Percentiles rank a stretch among this genome's conserved stretches.
Conservation (phyloP, 2,888 invertebrate genomes). For the Cantharis rustica region DNA sequence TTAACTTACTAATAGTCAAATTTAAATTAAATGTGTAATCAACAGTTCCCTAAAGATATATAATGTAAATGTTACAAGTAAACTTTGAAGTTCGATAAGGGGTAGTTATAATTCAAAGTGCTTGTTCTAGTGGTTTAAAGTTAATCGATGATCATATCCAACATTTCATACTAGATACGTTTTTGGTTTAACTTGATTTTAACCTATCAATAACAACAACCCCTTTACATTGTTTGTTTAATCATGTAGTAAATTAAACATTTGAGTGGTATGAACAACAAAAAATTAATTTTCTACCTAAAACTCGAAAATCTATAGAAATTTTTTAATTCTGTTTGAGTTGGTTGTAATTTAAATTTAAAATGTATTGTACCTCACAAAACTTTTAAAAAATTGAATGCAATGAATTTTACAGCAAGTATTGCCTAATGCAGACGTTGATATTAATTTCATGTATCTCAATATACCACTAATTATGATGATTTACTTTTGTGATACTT, state of each 20-base stretch:
- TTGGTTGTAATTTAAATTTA: not conserved
- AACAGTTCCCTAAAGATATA: not conserved
- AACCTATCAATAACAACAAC: not conserved
- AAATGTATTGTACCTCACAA: not conserved
- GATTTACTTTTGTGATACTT: too few relatives aligned
- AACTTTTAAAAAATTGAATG: not conserved
- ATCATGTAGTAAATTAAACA: not conserved
- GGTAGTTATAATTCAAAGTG: slow-evolving; percentile 1
- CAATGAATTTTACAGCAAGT: not conserved
- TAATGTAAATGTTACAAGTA: not conserved
- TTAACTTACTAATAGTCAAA: not conserved
- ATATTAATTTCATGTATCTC: too few relatives aligned
- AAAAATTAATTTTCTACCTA: not conserved
- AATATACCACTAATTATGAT: too few relatives aligned
- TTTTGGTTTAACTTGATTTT: not conserved
- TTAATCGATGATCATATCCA: not conserved
- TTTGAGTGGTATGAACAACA: not conserved
- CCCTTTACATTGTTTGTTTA: not conserved
- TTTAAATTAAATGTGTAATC: slow-evolving; percentile 1
- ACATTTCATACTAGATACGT: not conserved
- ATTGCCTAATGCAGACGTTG: not conserved
- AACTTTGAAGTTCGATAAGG: not conserved
- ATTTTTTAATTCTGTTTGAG: not conserved
- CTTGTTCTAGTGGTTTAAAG: slow-evolving; percentile 2
- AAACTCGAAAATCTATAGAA: not conserved